Conservation (phyloP, 2,888 invertebrate species). For the Drosophila diplacantha region DNA sequence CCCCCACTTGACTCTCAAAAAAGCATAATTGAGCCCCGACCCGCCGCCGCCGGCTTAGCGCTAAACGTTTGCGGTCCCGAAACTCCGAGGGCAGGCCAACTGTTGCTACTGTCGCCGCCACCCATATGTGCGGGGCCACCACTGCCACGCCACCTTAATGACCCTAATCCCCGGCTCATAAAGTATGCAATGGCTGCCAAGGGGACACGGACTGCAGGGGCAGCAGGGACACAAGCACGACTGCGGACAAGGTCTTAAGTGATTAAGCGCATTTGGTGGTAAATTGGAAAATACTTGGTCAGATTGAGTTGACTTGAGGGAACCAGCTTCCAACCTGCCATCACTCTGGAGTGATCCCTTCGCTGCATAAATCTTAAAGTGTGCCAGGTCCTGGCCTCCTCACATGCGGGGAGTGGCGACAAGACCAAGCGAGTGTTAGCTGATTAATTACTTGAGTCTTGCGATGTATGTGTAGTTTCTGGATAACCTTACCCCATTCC, state of each 20-base stretch:
- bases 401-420: not conserved
- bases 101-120: constrained; percentile 46
- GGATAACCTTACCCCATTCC: not conserved
- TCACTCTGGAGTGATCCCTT: constrained; percentile 2
- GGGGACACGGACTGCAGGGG: constrained; percentile 5
- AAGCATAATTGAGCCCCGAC: constrained; percentile 48
- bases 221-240: constrained; percentile 1
- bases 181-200: constrained; percentile 55
- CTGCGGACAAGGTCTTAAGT: constrained; percentile 26
- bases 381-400: not conserved
- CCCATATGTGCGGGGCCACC: constrained; percentile 16
- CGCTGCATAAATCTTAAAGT: constrained; percentile 20
- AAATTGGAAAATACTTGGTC: constrained; percentile 34
- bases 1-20: constrained; percentile 41
- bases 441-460: not conserved
- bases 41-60: constrained; percentile 33
- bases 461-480: not conserved
- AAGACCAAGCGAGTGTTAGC: not conserved
- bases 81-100: constrained; percentile 39
- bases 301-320: constrained; percentile 9
- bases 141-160: constrained; percentile 45
- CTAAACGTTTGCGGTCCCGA: constrained; percentile 56
- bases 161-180: constrained; percentile 62
- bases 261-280: constrained; percentile 34
- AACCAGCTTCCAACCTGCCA: not conserved